Evolutionary conservation across 1,140 invertebrate genomes (phyloP).

Genomic region (Drosophila pruinosa): DNA sequence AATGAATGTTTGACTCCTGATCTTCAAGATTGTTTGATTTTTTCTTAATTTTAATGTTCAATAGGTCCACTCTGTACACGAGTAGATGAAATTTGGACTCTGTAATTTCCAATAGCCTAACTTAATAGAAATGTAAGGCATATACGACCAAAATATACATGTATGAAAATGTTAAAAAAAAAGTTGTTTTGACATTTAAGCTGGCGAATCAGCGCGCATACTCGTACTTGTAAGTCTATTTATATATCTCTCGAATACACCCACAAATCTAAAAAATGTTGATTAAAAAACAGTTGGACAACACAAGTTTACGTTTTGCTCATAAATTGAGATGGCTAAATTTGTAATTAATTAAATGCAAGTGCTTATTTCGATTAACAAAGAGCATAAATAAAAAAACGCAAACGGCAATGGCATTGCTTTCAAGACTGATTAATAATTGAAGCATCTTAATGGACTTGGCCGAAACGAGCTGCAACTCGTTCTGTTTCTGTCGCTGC

Average conservation of each 20-base stretch:
- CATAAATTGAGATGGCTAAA: conserved; percentile 16
- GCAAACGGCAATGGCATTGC: conserved; percentile 57
- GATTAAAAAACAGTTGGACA: neutral
- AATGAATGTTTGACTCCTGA: too few species aligned
- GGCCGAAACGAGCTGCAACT: conserved; percentile 33
- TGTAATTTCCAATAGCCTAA: too few species aligned
- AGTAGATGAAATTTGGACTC: too few species aligned
- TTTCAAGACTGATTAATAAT: conserved; percentile 79
- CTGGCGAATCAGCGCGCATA: too few species aligned
- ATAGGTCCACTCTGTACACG: too few species aligned
- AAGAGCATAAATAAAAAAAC: conserved; percentile 38
- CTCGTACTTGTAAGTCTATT: too few species aligned
- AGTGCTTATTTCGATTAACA: conserved; percentile 66
- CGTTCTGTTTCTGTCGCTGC: conserved; percentile 2
- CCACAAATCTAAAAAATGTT: neutral
- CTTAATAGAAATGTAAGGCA: too few species aligned
- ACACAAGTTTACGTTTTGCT: conserved; percentile 8
- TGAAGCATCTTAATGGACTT: conserved; percentile 76
- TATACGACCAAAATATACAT: too few species aligned
- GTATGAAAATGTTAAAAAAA: too few species aligned
- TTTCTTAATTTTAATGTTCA: too few species aligned
- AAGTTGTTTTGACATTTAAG: too few species aligned
- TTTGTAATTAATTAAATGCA: conserved; percentile 80
- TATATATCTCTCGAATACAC: conserved; percentile 5
- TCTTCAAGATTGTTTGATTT: too few species aligned